Conservation (phyloP, 2,888 invertebrate genomes). For the Hedychridium roseum region DNA sequence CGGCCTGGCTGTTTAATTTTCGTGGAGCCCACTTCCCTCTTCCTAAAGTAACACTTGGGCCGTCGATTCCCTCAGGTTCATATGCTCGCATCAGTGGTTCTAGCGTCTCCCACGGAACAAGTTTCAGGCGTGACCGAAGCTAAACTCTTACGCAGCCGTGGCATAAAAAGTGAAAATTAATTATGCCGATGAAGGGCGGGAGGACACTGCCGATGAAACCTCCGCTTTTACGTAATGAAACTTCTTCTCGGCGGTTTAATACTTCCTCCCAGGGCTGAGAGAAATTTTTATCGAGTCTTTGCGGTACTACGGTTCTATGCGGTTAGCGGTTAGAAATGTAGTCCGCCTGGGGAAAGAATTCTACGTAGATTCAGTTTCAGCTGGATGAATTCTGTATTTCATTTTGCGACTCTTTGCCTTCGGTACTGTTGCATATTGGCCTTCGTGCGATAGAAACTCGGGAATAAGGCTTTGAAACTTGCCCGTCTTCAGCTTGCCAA, state of each 20-base stretch:
- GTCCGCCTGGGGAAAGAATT: slow-evolving; percentile 23
- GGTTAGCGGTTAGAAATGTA: slow-evolving; percentile 32
- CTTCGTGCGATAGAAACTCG: no score
- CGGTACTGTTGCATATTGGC: not conserved
- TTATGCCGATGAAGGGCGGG: no score
- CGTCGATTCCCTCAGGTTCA: not conserved
- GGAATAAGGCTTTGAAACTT: no score
- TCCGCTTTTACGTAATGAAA: slow-evolving; percentile 32
- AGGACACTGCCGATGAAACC: slow-evolving; percentile 5
- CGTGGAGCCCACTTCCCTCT: not conserved
- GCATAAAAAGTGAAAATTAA: no score
- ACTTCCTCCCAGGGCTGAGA: slow-evolving; percentile 8
- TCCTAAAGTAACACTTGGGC: not conserved
- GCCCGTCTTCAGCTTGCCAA: no score
- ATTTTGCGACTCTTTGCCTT: slow-evolving; percentile 1
- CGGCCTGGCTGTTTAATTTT: no score
- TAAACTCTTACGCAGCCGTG: no score
- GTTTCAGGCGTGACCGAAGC: no score
- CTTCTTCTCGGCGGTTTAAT: slow-evolving; percentile 26
- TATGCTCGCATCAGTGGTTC: not conserved
- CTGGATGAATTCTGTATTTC: slow-evolving; percentile 11
- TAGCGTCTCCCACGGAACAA: no score
- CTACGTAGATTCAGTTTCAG: slow-evolving; percentile 40
- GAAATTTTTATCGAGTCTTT: slow-evolving; percentile 16
- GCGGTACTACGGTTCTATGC: slow-evolving; percentile 29